These are phyloP conservation scores for Holocentrus rufus DNA, from an alignment of 2,797 vertebrate species.

Conservation along the genomic window DNA sequence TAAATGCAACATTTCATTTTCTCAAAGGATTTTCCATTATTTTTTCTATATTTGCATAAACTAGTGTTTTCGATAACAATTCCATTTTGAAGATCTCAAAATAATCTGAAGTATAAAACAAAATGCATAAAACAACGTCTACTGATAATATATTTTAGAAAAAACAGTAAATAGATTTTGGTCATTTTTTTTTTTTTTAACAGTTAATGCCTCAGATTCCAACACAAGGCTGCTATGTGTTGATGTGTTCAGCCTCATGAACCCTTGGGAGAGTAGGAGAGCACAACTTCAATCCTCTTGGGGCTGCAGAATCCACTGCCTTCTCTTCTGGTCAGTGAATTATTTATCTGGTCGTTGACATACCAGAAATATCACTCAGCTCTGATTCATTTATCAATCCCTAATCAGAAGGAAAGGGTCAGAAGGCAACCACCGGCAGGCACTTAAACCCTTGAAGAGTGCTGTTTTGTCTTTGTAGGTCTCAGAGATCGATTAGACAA, in stretches of 20 bases:
- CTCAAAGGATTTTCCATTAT: constrained; percentile 72
- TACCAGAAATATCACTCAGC: constrained; percentile 58
- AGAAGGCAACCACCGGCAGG: constrained; percentile 63
- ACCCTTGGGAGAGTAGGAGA: constrained; percentile 49
- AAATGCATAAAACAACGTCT: constrained; percentile 74
- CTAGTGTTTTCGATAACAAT: constrained; percentile 91
- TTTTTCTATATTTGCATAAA: constrained; percentile 88
- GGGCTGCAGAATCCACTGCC: constrained; percentile 46
- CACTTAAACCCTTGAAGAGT: constrained; percentile 69
- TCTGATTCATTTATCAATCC: constrained; percentile 61
- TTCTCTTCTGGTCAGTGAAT: constrained; percentile 64
- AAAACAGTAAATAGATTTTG: constrained; percentile 81
- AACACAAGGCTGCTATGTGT: constrained; percentile 71
- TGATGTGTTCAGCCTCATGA: constrained; percentile 61
- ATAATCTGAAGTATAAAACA: constrained; percentile 72
- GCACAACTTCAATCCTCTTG: constrained; percentile 46
- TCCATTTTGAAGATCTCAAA: constrained; percentile 73
- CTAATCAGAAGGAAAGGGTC: constrained; percentile 54
- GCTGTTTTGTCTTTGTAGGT: constrained; percentile 20
- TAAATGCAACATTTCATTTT: constrained; percentile 66
- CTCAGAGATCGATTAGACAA: constrained; percentile 9
- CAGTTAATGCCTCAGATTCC: constrained; percentile 66
- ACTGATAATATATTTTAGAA: constrained; percentile 59
- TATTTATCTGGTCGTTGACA: constrained; percentile 61
- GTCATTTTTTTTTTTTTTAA: constrained; percentile 80